Percentiles rank a stretch among this genome's conserved stretches.
phyloP scores from a whole-genome alignment of 1,140 invertebrate species.

The Penaeus vannamei region DNA sequence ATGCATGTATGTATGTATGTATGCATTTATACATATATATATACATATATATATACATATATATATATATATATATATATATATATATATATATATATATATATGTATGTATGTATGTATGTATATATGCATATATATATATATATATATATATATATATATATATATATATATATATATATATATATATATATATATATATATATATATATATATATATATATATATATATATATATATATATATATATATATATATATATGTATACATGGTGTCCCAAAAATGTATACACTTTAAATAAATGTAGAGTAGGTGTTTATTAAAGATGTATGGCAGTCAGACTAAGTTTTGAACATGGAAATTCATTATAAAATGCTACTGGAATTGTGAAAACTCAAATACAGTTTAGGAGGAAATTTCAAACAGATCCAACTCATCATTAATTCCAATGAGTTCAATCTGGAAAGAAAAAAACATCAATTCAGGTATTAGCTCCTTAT shows the following conservation, averaged over 20 bases:
- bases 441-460: no score
- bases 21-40: constrained; percentile 1
- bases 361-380: no score
- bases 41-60: constrained; percentile 18
- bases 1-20: constrained; percentile 13
- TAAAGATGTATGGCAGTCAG: no score
- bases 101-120: constrained; percentile 24
- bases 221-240: constrained; percentile 33
- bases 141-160: background rate
- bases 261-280: no score
- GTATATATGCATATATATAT: constrained; percentile 4
- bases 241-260: constrained; percentile 26
- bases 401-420: no score
- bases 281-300: no score
- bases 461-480: no score
- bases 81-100: constrained; percentile 28
- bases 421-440: no score
- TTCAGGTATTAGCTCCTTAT: no score
- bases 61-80: constrained; percentile 24
- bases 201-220: constrained; percentile 33
- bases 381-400: no score
- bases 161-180: background rate
- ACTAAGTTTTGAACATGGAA: no score
- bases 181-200: constrained; percentile 2
- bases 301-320: no score